Evolutionary conservation across 2,888 invertebrate species (phyloP).

Genomic region (Baccha elongata): DNA sequence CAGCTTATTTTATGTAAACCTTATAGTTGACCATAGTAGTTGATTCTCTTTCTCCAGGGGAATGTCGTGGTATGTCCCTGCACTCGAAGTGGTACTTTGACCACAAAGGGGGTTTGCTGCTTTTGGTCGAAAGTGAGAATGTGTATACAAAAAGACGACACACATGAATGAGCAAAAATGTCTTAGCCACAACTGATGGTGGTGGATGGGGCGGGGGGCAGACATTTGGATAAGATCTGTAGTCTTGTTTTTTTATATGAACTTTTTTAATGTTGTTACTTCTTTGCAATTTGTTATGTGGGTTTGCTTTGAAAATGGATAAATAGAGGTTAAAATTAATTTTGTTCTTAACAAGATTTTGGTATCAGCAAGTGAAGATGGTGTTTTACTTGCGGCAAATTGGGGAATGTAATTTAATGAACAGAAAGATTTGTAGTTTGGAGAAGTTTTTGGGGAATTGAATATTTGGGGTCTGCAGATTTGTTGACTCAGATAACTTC

Average conservation of each 20-base stretch:
- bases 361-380: too few relatives aligned
- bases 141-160: background rate
- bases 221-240: conserved; percentile 46
- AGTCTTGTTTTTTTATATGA: background rate
- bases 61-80: conserved; percentile 52
- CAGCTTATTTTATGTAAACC: conserved; percentile 45
- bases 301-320: background rate
- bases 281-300: background rate
- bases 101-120: conserved; percentile 58
- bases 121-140: conserved; percentile 57
- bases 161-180: conserved; percentile 50
- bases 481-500: too few relatives aligned
- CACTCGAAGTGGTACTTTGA: conserved; percentile 58
- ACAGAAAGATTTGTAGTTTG: too few relatives aligned
- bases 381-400: too few relatives aligned
- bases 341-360: background rate
- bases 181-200: conserved; percentile 39
- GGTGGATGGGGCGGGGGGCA: background rate
- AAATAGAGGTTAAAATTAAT: background rate
- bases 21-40: conserved; percentile 50
- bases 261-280: background rate
- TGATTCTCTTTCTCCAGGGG: conserved; percentile 36
- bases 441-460: too few relatives aligned
- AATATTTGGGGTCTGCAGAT: too few relatives aligned
- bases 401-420: too few relatives aligned